Conservation (phyloP, 2,888 invertebrate genomes). For the Sialis fuliginosa region DNA sequence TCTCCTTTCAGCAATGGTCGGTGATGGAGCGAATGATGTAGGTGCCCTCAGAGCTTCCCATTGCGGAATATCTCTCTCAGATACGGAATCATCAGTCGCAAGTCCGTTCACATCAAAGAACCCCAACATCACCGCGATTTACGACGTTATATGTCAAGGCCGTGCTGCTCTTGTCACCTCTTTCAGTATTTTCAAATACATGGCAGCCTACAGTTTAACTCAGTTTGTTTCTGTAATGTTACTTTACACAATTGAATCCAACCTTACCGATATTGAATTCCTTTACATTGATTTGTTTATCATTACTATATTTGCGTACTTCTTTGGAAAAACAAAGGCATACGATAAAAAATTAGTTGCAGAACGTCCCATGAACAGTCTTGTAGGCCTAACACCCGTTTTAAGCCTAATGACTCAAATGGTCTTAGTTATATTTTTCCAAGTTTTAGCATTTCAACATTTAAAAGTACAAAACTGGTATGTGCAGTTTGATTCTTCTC, state of each 20-base stretch:
- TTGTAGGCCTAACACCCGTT: slow-evolving; percentile 30
- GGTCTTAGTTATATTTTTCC: slow-evolving; percentile 28
- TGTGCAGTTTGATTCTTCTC: slow-evolving; percentile 25
- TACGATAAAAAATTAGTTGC: slow-evolving; percentile 26
- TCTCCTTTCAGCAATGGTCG: slow-evolving; percentile 64
- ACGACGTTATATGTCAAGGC: slow-evolving; percentile 67
- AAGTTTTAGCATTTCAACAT: slow-evolving; percentile 27
- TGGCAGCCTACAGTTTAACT: slow-evolving; percentile 87
- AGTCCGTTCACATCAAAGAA: slow-evolving; percentile 83
- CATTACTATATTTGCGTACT: slow-evolving; percentile 39
- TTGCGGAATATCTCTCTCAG: slow-evolving; percentile 79
- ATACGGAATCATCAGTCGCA: slow-evolving; percentile 83
- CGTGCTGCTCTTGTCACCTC: slow-evolving; percentile 87
- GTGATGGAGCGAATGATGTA: slow-evolving; percentile 95
- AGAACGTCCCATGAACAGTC: slow-evolving; percentile 33
- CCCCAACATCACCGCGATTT: slow-evolving; percentile 70
- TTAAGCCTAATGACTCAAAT: slow-evolving; percentile 35
- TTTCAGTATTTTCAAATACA: slow-evolving; percentile 96
- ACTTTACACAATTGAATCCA: slow-evolving; percentile 51
- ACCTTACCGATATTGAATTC: slow-evolving; percentile 43
- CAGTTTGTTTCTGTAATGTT: slow-evolving; percentile 84
- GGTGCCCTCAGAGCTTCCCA: slow-evolving; percentile 87
- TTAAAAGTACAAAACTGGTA: slow-evolving; percentile 37
- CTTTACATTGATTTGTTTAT: slow-evolving; percentile 47
- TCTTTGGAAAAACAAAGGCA: slow-evolving; percentile 43